Evolutionary conservation across 1,140 invertebrate genomes (phyloP), one percentile per base, ranked within the genome.

Genomic region (Radopholus similis): DNA sequence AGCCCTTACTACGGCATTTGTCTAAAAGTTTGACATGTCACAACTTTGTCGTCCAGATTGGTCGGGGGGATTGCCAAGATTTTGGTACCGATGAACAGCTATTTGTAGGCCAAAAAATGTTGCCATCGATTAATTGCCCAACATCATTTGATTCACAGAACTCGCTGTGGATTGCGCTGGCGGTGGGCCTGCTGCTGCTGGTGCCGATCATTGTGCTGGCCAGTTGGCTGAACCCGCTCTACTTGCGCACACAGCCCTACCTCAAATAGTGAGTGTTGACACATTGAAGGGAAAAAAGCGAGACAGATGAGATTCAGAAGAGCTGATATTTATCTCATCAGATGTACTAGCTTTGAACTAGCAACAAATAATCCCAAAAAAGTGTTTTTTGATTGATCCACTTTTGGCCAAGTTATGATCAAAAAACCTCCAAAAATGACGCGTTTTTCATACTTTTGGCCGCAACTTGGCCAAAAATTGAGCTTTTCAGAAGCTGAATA

Each of bases 111-210:
- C 40, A 15, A 42, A 42, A 15, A 42, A n/a, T 15, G 40, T 15
- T 15, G 21, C 21, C 15, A 42, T 42, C 15, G 21, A n/a, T 42
- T n/a, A n/a, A n/a, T n/a, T 55, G 15, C 53, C 15, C 66, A n/a
- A n/a, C n/a, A n/a, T n/a, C n/a, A n/a, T n/a, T n/a, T n/a, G n/a
- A n/a, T 55, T 42, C 57, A n/a, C 26, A 70, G 68, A 75, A 75
- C 42, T 71, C 68, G 8, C 26, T 75, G 32, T 75, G 73, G 73
- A 68, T 77, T 49, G 57, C 73, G 11, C 49, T 77, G 76, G 44
- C 51, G 1, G 54, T 75, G 13, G 76, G 73, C 64, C 21, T 75
- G 21, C 8, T 76, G 15, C 55, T 75, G 42, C 56, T 77, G 28
- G 28, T 75, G 26, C 73, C 75, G 35, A 54, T 75, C 34, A 77